These are phyloP conservation scores for Drosophila kanapiae DNA, from an alignment of 1,140 invertebrate genomes.

Conservation along the genomic window DNA sequence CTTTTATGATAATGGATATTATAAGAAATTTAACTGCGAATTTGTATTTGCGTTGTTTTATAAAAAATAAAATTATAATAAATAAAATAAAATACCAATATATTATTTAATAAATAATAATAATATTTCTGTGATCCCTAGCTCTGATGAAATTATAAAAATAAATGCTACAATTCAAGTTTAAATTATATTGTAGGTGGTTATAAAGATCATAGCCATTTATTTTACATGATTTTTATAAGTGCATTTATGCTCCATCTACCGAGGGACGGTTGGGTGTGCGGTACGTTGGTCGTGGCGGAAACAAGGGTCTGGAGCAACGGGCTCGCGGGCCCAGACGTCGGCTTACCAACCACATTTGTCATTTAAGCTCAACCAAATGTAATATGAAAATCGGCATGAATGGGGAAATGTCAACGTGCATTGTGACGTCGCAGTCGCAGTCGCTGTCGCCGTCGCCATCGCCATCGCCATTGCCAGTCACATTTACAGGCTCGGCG, in stretches of 20 bases:
- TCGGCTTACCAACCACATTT: slow-evolving; percentile 78
- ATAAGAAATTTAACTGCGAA: too few relatives aligned
- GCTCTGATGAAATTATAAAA: too few relatives aligned
- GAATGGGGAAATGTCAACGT: slow-evolving; percentile 75
- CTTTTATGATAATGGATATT: too few relatives aligned
- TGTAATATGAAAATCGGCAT: slow-evolving; percentile 81
- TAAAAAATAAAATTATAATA: too few relatives aligned
- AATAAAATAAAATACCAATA: too few relatives aligned
- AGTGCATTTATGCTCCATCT: slow-evolving; percentile 1
- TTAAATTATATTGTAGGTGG: too few relatives aligned
- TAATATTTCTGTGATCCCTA: too few relatives aligned
- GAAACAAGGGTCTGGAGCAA: slow-evolving; percentile 18
- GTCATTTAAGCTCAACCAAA: slow-evolving; percentile 80
- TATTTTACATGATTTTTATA: neutral
- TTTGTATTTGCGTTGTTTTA: too few relatives aligned
- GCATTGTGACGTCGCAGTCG: slow-evolving; percentile 43
- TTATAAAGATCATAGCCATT: neutral
- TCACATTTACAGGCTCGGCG: slow-evolving; percentile 4
- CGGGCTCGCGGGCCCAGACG: slow-evolving; percentile 56
- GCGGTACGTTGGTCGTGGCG: slow-evolving; percentile 1
- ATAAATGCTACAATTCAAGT: too few relatives aligned
- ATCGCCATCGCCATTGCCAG: neutral
- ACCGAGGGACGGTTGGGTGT: neutral
- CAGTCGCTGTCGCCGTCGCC: neutral
- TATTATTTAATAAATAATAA: too few relatives aligned